Evolutionary conservation across 2,113 vertebrate genomes (phyloP).

Genomic region (Stomatorhinus ivindoensis): DNA sequence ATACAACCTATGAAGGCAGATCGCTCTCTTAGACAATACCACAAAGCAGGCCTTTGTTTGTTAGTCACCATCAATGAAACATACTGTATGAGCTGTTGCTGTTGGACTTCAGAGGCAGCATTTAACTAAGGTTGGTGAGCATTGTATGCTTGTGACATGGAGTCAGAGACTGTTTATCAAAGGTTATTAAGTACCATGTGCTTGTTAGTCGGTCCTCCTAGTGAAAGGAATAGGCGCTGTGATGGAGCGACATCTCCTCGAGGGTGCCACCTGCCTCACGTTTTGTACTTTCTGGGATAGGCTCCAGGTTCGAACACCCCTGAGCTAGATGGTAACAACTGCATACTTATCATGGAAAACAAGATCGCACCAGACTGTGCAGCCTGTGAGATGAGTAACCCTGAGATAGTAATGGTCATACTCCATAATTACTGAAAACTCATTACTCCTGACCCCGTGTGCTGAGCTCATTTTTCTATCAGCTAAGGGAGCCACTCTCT

Average conservation of each 20-base stretch:
- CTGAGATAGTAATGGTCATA: background rate
- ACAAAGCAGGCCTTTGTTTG: background rate
- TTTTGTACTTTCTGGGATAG: background rate
- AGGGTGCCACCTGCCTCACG: background rate
- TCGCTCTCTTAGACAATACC: background rate
- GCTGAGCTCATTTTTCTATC: background rate
- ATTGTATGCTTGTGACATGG: background rate
- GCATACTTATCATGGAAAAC: background rate
- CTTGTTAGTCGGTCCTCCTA: background rate
- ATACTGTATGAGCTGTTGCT: background rate
- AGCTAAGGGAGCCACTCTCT: background rate
- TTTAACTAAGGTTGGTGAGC: background rate
- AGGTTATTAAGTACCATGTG: background rate
- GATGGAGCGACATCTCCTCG: background rate
- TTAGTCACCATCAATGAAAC: background rate
- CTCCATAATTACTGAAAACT: background rate
- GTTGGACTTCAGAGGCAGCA: background rate
- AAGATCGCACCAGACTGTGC: background rate
- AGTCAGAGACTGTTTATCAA: background rate
- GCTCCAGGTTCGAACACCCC: background rate
- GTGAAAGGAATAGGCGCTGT: background rate
- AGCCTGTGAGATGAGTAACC: background rate
- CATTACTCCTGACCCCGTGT: background rate
- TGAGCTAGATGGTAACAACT: background rate
- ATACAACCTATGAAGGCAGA: background rate